A percentile compares a stretch with the other conserved stretches of the same genome.
Conservation (phyloP, 2,113 vertebrate genomes). For the Gobius niger region DNA sequence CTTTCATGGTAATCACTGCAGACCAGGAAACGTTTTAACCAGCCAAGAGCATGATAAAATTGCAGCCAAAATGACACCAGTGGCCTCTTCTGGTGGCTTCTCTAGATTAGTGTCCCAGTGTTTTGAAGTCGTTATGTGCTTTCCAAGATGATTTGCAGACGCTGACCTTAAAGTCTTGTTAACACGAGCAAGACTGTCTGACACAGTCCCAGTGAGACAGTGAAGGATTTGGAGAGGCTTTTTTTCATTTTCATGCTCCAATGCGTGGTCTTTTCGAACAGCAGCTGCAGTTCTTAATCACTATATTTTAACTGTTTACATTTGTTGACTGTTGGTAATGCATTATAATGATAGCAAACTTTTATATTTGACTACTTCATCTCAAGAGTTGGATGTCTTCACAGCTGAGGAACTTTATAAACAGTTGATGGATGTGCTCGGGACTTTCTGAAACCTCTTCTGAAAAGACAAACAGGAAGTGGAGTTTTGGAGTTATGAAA, state of each 20-base stretch:
- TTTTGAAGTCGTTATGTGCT: conserved; percentile 1
- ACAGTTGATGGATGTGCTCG: conserved; percentile 20
- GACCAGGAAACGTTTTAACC: no score
- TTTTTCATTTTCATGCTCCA: neutral
- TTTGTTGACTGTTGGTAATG: neutral
- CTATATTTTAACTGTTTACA: neutral
- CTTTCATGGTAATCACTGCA: no score
- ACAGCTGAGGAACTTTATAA: conserved; percentile 17
- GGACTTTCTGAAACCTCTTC: conserved; percentile 30
- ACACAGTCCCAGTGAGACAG: conserved; percentile 2
- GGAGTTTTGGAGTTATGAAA: conserved; percentile 25
- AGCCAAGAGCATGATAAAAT: no score
- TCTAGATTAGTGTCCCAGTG: neutral
- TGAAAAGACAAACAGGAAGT: conserved; percentile 34
- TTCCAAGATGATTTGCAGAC: conserved; percentile 3
- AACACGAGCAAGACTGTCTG: neutral
- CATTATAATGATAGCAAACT: neutral
- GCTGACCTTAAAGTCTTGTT: conserved; percentile 1
- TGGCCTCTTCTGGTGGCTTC: neutral
- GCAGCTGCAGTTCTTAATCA: neutral
- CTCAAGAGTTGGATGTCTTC: conserved; percentile 6
- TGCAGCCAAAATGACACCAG: no score
- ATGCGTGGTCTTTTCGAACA: neutral
- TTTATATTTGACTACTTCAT: neutral
- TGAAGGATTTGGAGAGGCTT: conserved; percentile 5